Base-by-base conservation (phyloP, 2,113 vertebrate species). In the Talpa occidentalis region DNA sequence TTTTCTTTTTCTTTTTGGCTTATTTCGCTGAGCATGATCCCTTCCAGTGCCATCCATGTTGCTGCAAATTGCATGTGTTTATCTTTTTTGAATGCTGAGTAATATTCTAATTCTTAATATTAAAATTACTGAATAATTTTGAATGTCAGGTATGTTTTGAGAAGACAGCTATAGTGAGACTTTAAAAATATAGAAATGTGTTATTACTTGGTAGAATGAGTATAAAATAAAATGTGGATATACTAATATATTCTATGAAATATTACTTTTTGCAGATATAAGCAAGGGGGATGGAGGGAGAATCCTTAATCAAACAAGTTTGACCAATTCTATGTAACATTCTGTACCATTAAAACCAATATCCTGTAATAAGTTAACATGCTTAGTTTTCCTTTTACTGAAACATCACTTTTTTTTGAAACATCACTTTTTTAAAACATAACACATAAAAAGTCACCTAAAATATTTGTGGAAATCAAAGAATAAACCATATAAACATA, bases 401-500 rank as follows among this genome's bases (percentile, higher is more conserved):
- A 37, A 21, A 35, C 10, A 88, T 47, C 37, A 52, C 12, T 84
- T 70, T 59, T 76, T 88, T 47, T n/a, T 84, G 80, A 37, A 21
- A 35, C 10, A 88, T 47, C 37, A 52, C 12, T 84, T 70, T 59
- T 76, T 88, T 47, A n/a, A 91, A 85, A 35, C 19, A 94, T 93
- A 95, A 76, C 15, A 78, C 60, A 26, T 64, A 60, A 77, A 92
- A 91, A 62, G 22, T 49, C 42, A 82, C 60, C 32, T 56, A 86
- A 74, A 35, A 52, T 56, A 78, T 86, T 70, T 60, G 56, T 80
- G 11, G 14, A 91, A 83, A 91, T 86, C 30, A 9, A 80, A 70
- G 17, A 88, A 88, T 91, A 93, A 95, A 91, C 60, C 32, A 83
- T 47, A 0, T 2, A 52, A 81, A 24, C 2, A 66, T 87, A 76